A percentile compares a stretch with the other conserved stretches of the same genome.
Evolutionary conservation across 1,140 invertebrate genomes (phyloP).

Genomic region (Phocides pigmalion): DNA sequence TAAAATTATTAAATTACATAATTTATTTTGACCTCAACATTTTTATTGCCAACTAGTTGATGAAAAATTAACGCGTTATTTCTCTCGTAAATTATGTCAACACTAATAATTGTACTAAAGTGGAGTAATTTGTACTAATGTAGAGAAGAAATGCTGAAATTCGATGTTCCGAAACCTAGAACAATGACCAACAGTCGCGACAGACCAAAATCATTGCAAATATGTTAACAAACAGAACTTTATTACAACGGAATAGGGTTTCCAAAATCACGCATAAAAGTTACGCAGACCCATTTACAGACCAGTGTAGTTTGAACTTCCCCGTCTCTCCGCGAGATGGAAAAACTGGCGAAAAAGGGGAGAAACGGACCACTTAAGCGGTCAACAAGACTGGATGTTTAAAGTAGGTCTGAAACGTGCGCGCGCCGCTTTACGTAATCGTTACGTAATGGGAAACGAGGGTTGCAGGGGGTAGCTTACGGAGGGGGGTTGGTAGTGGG

Average conservation of each 20-base stretch:
- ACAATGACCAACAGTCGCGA: conserved; percentile 38
- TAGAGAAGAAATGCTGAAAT: conserved; percentile 21
- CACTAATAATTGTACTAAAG: conserved; percentile 29
- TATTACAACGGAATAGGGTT: conserved; percentile 35
- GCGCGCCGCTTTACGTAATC: conserved; percentile 78
- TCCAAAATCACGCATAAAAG: conserved; percentile 27
- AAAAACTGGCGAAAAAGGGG: conserved; percentile 11
- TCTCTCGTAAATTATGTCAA: no score
- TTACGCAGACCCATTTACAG: conserved; percentile 41
- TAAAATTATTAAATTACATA: no score
- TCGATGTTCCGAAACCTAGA: conserved; percentile 38
- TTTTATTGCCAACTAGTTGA: no score
- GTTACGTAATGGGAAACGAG: conserved; percentile 72
- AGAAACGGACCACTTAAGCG: neutral
- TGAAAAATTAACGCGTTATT: no score
- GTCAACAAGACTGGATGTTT: neutral
- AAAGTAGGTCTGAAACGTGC: conserved; percentile 60
- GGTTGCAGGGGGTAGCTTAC: conserved; percentile 54
- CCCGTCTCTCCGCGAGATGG: conserved; percentile 17
- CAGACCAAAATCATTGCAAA: neutral
- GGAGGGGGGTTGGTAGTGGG: conserved; percentile 45
- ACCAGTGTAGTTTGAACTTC: conserved; percentile 44
- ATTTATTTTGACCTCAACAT: no score
- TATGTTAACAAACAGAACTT: conserved; percentile 30
- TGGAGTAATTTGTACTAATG: conserved; percentile 46